Base-by-base conservation (phyloP, 30 jellyfish, hydroid and myxozoan species). In the Hydra vulgaris region DNA sequence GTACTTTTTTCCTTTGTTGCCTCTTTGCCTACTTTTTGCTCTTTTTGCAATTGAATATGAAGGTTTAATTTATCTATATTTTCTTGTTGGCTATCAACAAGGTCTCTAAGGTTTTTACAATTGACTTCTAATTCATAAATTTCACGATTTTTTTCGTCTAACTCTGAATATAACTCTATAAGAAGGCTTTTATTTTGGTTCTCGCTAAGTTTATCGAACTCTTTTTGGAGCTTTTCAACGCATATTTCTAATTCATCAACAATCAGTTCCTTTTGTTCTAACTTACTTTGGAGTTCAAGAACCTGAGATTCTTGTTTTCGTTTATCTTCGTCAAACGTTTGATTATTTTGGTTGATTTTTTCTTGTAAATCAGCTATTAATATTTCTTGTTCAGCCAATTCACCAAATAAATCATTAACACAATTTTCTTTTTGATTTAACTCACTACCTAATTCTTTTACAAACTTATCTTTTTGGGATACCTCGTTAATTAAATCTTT, bases 121-220 rank as follows among this genome's bases (percentile, higher is more conserved):
- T 70, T 77, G 22, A 52, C 21, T 70, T 80, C 84, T 70, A 80
- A 53, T 8, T 80, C 87, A 18, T 26, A 23, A 15, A 80, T 66
- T 19, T 23, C 84, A n/a, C 8, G 22, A n/a, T 80, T 26, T 70
- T 80, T 80, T 17, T 21, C 70, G n/a, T 15, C 25, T 25, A 80
- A 61, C 55, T 78, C 85, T n/a, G 40, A 7, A n/a, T 78, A 18
- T 25, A 70, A 70, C 76, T 70, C 76, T 70, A 7, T 15, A 70
- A 70, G 8, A 70, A 70, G 52, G 18, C 76, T 75, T 75, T 75
- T 17, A 0, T 21, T 78, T 27, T 54, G 61, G 8, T 54, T 53
- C 76, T 55, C 67, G 15, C 75, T 8, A 68, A 68, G 75, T 18
- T 17, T 78, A 16, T 78, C 77, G 5, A 78, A 18, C 7, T 78